phyloP scores from a whole-genome alignment of 2,113 vertebrate species.

The Mormoops blainvillei region DNA sequence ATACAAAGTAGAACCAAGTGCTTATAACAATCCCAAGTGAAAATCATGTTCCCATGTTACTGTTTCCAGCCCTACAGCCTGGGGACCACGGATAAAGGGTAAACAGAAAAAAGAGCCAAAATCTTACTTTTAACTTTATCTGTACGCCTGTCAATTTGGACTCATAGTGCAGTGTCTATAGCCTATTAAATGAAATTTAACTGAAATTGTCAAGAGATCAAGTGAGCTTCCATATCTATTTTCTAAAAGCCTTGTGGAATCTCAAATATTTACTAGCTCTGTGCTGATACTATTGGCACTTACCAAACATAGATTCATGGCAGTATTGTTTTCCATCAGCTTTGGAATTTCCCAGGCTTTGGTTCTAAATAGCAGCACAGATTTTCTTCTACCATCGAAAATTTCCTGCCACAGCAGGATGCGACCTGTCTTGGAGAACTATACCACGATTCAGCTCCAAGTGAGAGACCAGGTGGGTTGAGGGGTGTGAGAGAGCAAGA shows the following conservation, averaged over 20 bases:
- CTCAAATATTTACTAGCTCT: neutral
- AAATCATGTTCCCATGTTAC: neutral
- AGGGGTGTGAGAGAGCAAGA: neutral
- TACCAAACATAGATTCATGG: neutral
- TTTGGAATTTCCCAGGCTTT: neutral
- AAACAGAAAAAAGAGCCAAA: neutral
- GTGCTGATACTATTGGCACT: neutral
- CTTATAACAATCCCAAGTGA: neutral
- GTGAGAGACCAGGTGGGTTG: neutral
- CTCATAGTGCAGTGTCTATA: neutral
- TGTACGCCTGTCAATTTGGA: neutral
- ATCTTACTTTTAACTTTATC: neutral
- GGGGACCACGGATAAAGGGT: neutral
- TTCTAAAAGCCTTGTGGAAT: neutral
- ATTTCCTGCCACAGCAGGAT: neutral
- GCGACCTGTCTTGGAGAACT: neutral
- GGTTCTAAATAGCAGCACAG: neutral
- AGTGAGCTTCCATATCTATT: neutral
- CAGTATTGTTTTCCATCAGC: neutral
- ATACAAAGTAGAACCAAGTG: neutral
- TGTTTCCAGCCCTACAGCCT: neutral
- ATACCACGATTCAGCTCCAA: neutral
- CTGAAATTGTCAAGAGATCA: neutral
- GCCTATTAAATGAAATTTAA: neutral
- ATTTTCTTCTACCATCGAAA: neutral